Base-by-base conservation (phyloP, 2,113 vertebrate species). In the Melanerpes formicivorus region DNA sequence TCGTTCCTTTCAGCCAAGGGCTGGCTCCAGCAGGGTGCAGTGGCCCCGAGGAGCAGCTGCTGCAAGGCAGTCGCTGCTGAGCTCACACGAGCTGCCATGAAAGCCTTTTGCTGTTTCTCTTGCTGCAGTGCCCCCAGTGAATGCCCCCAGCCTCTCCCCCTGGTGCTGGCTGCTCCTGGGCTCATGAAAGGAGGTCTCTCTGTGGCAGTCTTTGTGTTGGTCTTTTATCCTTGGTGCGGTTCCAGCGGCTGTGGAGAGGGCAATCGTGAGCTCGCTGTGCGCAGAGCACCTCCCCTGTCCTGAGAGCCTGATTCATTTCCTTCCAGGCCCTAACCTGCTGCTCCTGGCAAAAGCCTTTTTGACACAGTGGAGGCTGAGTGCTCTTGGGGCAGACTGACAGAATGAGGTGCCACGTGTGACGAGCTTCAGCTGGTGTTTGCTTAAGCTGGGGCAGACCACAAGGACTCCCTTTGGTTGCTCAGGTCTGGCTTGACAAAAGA, bases 31-130 rank as follows among this genome's bases (percentile, higher is more conserved):
- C 91, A 65, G 66, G 90, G 87, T 75, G 65, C 50, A 80, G 78
- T 77, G 92, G 93, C 95, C 85, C 88, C 93, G 90, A 97, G 93
- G 89, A 83, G 72, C 94, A 96, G 96, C 94, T 97, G 96, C 91
- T 94, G 82, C 91, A 97, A 96, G 91, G 78, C 86, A 94, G 79
- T 90, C 64, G 71, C 79, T 77, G 87, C 77, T 82, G 92, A 92
- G 75, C 46, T 93, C 67, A 90, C 79, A 93, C 85, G 93, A 95
- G 95, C 92, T 95, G 88, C 93, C 93, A 77, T 90, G 87, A 71
- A 93, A 96, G 89, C 94, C 84, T 87, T 93, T 94, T 46, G 90
- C 76, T 90, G 52, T 91, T 95, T 84, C 90, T 87, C 69, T 80
- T 88, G 58, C 58, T 94, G 75, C 91, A 92, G 22, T 80, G 77